A percentile compares a stretch with the other conserved stretches of the same genome.
These are phyloP conservation scores for Amphibalanus amphitrite DNA, from an alignment of 1,140 invertebrate species.

Conservation along the genomic window DNA sequence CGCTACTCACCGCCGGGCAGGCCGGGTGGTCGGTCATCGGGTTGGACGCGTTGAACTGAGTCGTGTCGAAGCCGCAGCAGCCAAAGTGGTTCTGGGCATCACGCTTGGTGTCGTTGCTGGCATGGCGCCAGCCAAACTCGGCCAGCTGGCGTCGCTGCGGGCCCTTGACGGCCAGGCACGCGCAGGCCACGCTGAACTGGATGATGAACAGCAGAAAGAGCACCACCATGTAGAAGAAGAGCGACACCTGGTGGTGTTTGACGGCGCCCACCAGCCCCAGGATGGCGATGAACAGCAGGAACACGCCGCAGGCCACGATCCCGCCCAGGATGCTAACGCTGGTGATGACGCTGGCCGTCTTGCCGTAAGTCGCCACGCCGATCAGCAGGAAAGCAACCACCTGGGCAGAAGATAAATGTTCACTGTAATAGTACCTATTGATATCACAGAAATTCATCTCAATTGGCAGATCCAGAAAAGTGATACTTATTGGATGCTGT, in stretches of 20 bases:
- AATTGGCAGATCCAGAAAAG: too few species aligned
- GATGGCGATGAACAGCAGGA: constrained; percentile 74
- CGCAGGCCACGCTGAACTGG: constrained; percentile 87
- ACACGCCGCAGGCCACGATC: constrained; percentile 82
- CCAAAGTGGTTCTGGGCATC: constrained; percentile 56
- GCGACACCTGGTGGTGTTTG: constrained; percentile 65
- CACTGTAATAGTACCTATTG: too few species aligned
- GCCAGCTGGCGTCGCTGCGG: constrained; percentile 46
- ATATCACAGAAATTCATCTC: too few species aligned
- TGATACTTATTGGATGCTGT: too few species aligned
- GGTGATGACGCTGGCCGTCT: constrained; percentile 55
- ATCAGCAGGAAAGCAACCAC: constrained; percentile 78
- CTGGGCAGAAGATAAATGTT: too few species aligned
- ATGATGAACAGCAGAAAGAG: constrained; percentile 69
- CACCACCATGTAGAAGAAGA: constrained; percentile 80
- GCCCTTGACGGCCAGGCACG: constrained; percentile 75
- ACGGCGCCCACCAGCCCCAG: constrained; percentile 74
- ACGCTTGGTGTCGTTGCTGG: constrained; percentile 37
- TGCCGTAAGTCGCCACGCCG: constrained; percentile 72
- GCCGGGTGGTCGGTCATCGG: too few species aligned
- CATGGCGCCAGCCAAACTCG: constrained; percentile 50
- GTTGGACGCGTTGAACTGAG: too few species aligned
- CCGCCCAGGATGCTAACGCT: constrained; percentile 82
- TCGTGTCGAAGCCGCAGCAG: constrained; percentile 66
- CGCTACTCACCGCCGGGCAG: too few species aligned